Evolutionary conservation across 2,888 invertebrate species (phyloP).

Genomic region (Subacronicta megacephala): DNA sequence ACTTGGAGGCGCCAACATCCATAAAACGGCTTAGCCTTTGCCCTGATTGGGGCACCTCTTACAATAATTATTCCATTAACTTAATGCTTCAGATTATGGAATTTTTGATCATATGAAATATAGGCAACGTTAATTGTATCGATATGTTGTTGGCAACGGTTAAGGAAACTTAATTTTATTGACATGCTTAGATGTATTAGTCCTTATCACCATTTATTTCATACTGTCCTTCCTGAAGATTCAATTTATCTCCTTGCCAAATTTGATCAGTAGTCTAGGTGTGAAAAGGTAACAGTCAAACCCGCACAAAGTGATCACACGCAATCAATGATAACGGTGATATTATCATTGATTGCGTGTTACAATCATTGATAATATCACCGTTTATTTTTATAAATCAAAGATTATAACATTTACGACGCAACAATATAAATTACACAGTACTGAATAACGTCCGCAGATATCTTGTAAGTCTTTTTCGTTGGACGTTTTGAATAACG

Average conservation of each 20-base stretch:
- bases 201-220: slow-evolving; percentile 8
- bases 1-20: slow-evolving; percentile 49
- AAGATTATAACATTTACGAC: no score
- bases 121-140: slow-evolving; percentile 31
- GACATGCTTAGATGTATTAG: slow-evolving; percentile 10
- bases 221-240: no score
- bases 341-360: no score
- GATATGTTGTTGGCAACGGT: slow-evolving; percentile 8
- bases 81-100: slow-evolving; percentile 42
- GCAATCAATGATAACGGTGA: no score
- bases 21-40: slow-evolving; percentile 52
- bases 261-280: no score
- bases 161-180: slow-evolving; percentile 21
- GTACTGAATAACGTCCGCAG: background rate
- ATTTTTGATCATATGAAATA: slow-evolving; percentile 23
- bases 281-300: no score
- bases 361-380: no score
- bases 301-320: no score
- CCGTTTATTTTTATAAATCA: no score
- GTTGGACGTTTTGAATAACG: no score
- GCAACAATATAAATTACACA: background rate
- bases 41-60: slow-evolving; percentile 53
- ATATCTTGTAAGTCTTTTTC: background rate
- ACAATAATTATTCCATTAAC: slow-evolving; percentile 49
- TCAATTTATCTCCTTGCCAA: no score